Base-by-base conservation (phyloP, 1,140 invertebrate species). In the Drosophila mojavensis region DNA sequence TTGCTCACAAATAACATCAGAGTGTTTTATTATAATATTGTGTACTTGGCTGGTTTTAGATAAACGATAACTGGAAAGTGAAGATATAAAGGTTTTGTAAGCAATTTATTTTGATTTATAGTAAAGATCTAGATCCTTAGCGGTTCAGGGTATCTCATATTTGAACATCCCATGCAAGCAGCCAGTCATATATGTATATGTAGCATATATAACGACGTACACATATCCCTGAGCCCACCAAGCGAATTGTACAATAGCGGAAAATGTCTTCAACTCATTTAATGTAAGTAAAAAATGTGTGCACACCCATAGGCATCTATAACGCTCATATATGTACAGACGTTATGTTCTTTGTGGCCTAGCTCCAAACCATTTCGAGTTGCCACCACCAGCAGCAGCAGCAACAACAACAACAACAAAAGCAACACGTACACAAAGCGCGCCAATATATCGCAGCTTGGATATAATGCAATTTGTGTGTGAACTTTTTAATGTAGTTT, bases 401-500 rank as follows among this genome's bases (percentile, higher is more conserved):
- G 53, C 9, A 45, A 24, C 36, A 56, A 74, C 15, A 43, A 85
- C 59, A 53, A 45, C 43, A 45, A 45, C 13, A 45, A 60, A 10
- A 11, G 11, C 17, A 58, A 51, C 13, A 41, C 17, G 20, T 24
- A 41, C 17, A 45, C 78, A 64, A 86, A 89, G 56, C 80, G 83
- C 84, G 83, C 77, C 83, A 89, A 88, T 88, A 89, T 88, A 88
- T 80, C 63, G 84, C 69, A 76, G 76, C 61, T 54, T 75, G 80
- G 53, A 88, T 69, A 89, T 89, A 88, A 88, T 88, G 84, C 84
- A 88, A 88, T 88, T 88, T 88, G 84, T 88, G 84, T 88, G 78
- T 88, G 84, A 89, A 88, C 84, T 88, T 88, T 86, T 88, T 83
- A 83, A 89, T 85, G 78, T 79, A 89, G 74, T 84, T 88, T 83